These are phyloP conservation scores for Laodelphax striatellus DNA, from an alignment of 1,140 invertebrate genomes.

Conservation along the genomic window DNA sequence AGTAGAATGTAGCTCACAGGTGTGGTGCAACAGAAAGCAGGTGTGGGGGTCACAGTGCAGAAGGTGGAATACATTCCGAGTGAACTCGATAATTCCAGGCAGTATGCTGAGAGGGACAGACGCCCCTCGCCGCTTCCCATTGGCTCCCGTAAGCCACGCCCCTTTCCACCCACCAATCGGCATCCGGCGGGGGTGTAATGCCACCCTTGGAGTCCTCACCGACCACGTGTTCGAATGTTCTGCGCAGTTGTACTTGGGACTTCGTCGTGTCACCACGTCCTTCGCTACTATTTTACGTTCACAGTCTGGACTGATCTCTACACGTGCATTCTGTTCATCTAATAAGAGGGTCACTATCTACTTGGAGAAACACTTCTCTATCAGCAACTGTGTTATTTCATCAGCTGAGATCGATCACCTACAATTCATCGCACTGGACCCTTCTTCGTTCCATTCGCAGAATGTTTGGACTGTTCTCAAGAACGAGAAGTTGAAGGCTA, in stretches of 20 bases:
- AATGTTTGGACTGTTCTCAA: background rate
- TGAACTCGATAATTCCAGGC: background rate
- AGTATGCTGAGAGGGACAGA: background rate
- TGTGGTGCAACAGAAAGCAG: background rate
- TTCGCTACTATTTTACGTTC: too few species aligned
- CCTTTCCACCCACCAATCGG: background rate
- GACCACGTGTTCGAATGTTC: too few species aligned
- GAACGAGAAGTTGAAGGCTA: background rate
- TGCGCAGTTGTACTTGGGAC: too few species aligned
- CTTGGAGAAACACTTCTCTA: too few species aligned
- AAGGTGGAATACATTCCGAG: conserved; percentile 5
- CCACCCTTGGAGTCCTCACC: too few species aligned
- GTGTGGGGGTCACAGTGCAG: background rate
- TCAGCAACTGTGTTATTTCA: too few species aligned
- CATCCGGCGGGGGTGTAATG: too few species aligned
- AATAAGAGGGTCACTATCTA: too few species aligned
- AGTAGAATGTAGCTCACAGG: background rate
- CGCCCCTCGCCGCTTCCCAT: background rate
- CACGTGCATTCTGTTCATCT: too few species aligned
- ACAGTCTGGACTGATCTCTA: too few species aligned
- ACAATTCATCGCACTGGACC: background rate
- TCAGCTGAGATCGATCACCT: too few species aligned
- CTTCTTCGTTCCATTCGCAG: background rate
- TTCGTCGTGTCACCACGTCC: too few species aligned
- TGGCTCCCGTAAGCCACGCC: background rate